Base-by-base conservation (phyloP, 2,888 invertebrate genomes). In the Epirrhoe alternata region DNA sequence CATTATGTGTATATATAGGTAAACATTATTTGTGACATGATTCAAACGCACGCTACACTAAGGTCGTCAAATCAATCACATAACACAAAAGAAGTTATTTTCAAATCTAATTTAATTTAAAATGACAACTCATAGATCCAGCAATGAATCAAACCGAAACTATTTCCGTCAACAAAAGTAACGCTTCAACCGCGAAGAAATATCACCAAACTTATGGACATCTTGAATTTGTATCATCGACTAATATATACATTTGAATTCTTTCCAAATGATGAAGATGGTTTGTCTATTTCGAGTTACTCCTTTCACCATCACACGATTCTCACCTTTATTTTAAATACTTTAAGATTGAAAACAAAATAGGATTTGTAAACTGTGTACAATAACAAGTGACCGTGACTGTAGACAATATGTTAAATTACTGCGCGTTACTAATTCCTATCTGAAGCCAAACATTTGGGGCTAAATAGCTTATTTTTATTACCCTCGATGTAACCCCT, bases 391-490 rank as follows among this genome's bases (percentile, higher is more conserved):
- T 71, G 69, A 74, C 77, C 80, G 76, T 81, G 80, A 75, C 81
- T 76, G 58, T 55, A 77, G 71, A 86, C 86, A 85, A 86, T 87
- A 74, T 74, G 71, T 74, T 74, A 72, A 72, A 74, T 72, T 72
- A 86, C 81, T 82, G 76, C 70, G 78, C 77, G 76, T 76, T 78
- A 82, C 84, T 86, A 87, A 88, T 86, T 81, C 86, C 85, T 81
- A 81, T 82, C 80, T 83, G 86, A 88, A 82, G 83, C 82, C 78
- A 82, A 83, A 83, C 88, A 85, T 88, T 88, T 86, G 86, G 81
- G 70, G 74, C 73, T 54, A 61, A 65, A 67, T 51, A 60, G 70
- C 76, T 58, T 78, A 65, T 1, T 60, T 72, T 54, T 17, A 4
- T 24, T 24, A 65, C 42, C 77, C 38, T 3, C 35, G 0, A n/a